Evolutionary conservation across 2,888 invertebrate genomes (phyloP), one percentile per base, ranked within the genome.

Genomic region (Dastarcus helophoroides): DNA sequence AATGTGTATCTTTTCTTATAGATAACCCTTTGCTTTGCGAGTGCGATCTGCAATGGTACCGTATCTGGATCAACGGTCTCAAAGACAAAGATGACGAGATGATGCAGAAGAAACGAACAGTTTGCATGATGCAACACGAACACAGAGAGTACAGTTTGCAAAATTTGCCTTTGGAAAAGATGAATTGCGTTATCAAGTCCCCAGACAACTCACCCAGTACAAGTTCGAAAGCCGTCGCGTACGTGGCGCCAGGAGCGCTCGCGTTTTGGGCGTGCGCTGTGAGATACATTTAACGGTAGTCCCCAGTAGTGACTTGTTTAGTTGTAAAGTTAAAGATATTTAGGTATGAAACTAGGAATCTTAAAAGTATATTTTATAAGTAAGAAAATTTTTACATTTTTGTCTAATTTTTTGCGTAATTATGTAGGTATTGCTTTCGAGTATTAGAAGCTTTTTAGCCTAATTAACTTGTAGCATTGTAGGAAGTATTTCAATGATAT

Each of bases 11-110:
- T 26, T 43, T 38, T 37, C 22, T 56, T 46, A 22, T 60, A 91
- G 91, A 88, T 65, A 91, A 91, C 62, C 89, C 88, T 7, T 62
- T 91, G 46, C 68, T 79, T 36, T 91, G 90, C 57, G 82, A 85
- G 50, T 91, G 90, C 56, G 84, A 88, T 48, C 65, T 91, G 43
- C 75, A 77, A 29, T 91, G 91, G 90, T 86, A 89, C 61, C 76
- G 81, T 35, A 76, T 75, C 31, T 83, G 89, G 78, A 60, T 88
- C 47, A 71, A 76, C 37, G 79, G 77, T 36, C 67, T 84, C 13
- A 73, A 79, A 30, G 81, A 83, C 58, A 77, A 81, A 39, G 85
- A 86, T 51, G 86, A 85, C 58, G 85, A 86, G 57, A 78, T 82
- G 76, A 83, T 84, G 73, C 81, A 82, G 51, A 85, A 85, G 67